These are phyloP conservation scores for Pollenia labialis DNA, from an alignment of 2,888 invertebrate species.

Conservation along the genomic window DNA sequence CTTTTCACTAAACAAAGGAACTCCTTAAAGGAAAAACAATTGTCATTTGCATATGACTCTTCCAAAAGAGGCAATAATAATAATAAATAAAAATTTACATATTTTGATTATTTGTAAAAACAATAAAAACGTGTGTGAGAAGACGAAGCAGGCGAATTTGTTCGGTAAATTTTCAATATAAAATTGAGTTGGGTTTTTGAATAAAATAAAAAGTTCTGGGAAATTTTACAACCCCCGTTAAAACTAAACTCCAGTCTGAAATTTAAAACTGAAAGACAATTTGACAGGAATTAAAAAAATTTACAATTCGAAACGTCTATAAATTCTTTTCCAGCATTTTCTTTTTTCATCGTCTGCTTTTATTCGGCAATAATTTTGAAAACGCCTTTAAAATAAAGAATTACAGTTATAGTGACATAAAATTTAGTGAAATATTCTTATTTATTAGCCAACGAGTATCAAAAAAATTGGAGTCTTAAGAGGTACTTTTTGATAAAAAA, in stretches of 20 bases:
- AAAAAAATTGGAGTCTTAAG: no score
- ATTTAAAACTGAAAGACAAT: slow-evolving; percentile 41
- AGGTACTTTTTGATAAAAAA: no score
- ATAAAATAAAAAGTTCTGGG: slow-evolving; percentile 8
- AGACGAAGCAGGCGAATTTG: slow-evolving; percentile 17
- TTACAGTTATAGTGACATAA: not conserved
- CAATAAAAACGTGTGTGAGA: slow-evolving; percentile 18
- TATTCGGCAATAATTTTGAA: slow-evolving; percentile 41
- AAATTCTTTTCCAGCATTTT: not conserved
- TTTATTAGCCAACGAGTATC: no score
- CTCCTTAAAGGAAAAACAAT: slow-evolving; percentile 9
- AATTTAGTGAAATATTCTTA: not conserved
- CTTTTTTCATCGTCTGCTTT: not conserved
- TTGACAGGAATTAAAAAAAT: slow-evolving; percentile 49
- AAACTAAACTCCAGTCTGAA: slow-evolving; percentile 2
- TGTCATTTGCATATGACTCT: slow-evolving; percentile 17
- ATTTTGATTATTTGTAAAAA: slow-evolving; percentile 66
- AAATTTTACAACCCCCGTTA: slow-evolving; percentile 32
- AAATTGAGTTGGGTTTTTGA: slow-evolving; percentile 60
- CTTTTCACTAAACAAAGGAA: no score
- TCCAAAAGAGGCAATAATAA: slow-evolving; percentile 3
- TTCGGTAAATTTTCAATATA: slow-evolving; percentile 4
- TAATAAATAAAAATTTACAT: slow-evolving; percentile 65
- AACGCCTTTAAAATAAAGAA: slow-evolving; percentile 48
- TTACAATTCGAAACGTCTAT: slow-evolving; percentile 27